Evolutionary conservation across 2,797 vertebrate genomes (phyloP), one percentile per base, ranked within the genome.

Genomic region (Lagorchestes hirsutus): DNA sequence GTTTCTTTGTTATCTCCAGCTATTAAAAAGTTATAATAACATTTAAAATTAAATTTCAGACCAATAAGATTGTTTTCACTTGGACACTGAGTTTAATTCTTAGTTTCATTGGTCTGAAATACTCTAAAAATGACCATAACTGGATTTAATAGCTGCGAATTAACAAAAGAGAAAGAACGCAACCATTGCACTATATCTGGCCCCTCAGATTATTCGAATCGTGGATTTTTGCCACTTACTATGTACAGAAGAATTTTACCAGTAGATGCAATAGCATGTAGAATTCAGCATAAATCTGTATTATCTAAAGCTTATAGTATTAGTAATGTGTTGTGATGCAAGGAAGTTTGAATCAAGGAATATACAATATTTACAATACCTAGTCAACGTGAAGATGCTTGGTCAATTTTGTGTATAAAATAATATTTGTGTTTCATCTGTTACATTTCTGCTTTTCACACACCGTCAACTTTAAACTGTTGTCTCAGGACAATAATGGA

Each of bases 381-480:
- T 94, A 12, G 92, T 97, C 56, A 46, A 96, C 87, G 90, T 62
- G 62, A 87, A 95, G 54, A 31, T 87, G 91, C 34, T 55, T 67
- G 56, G 0, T 0, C 8, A 31, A 94, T 54, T 46, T 95, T 96
- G 62, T 94, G 54, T 55, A 18, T 62, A 98, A 28, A 10, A 74
- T 91, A 95, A 22, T 55, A 95, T 90, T 46, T 96, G 52, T n/a
- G 74, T 46, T 94, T 95, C 90, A 59, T 29, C 96, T 96, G 93
- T 22, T 34, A 14, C 93, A 8, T 28, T 52, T 96, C 50, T 67
- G 24, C 67, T 96, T 94, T 54, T 59, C 92, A 90, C 95, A 93
- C 54, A 31, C 0, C 8, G 10, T 46, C 94, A 58, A 94, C 31
- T 50, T 52, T 92, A 92, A 92, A 67, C 93, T 90, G 16, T 13